Base-by-base conservation (phyloP, 2,113 vertebrate species). In the Chloropsis cyanopogon region DNA sequence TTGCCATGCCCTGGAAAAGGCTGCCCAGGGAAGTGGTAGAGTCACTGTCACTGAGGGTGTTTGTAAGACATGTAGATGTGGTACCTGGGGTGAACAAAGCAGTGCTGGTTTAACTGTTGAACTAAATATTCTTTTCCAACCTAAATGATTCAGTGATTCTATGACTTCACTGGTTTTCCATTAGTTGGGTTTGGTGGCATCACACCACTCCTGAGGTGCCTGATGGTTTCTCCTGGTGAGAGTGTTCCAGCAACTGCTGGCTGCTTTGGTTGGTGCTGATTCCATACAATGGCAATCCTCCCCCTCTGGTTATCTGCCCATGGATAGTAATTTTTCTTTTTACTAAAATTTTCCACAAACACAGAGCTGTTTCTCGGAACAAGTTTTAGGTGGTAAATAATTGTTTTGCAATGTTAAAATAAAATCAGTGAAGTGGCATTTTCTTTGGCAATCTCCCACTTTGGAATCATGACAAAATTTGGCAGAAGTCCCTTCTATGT, bases 41-140 rank as follows among this genome's bases (percentile, higher is more conserved):
- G n/a, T 47, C 17, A 4, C n/a, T 11, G 39, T 14, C 18, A 18
- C 13, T 26, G 19, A 28, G 24, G 14, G 12, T 25, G 14, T 42
- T 57, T 12, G 12, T 26, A 29, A 29, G 8, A 28, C 0, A 0
- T 10, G 11, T 23, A 37, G n/a, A 47, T 53, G 16, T 70, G 56
- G 25, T 3, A 6, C 17, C 1, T 57, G 35, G 26, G 14, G 46
- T 61, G 33, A 72, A 8, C 8, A 33, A 11, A 35, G 15, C 41
- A 71, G 22, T 41, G 37, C 12, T n/a, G 15, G 25, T 25, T 35
- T 29, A 10, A 24, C 0, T 2, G 6, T 28, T 49, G 6, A 31
- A 15, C 17, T 42, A 2, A 4, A 50, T 37, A 50, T 22, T 63
- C n/a, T 87, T 50, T 89, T 77, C 19, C n/a, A 68, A 20, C 9